phyloP scores from a whole-genome alignment of 2,888 invertebrate species.

The Acleris laterana region DNA sequence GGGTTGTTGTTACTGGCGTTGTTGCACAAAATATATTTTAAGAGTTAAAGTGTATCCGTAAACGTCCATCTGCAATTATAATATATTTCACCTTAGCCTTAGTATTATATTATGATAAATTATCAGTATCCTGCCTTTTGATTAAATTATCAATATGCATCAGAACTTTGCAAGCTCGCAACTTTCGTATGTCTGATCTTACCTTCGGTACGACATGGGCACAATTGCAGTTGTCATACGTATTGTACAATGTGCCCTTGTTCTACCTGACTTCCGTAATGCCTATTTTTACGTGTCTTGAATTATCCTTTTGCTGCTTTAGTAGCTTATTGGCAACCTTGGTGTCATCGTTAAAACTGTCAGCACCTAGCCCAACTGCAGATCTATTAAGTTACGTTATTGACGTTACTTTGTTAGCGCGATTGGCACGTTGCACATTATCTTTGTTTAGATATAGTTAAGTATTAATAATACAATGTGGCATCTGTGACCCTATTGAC shows the following conservation, averaged over 20 bases:
- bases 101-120: not conserved
- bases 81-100: not conserved
- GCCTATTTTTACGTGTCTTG: not conserved
- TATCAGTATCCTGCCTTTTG: no score
- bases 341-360: constrained; percentile 25
- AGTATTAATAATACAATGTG: not conserved
- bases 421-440: not conserved
- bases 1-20: no score
- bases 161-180: not conserved
- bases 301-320: constrained; percentile 5
- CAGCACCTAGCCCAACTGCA: constrained; percentile 31
- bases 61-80: no score
- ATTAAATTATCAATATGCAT: no score
- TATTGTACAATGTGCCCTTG: no score
- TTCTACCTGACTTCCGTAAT: no score
- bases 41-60: no score
- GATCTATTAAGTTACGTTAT: constrained; percentile 13
- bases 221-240: no score
- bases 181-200: no score
- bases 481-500: not conserved
- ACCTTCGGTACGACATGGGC: no score
- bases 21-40: no score
- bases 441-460: not conserved
- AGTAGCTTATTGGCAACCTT: constrained; percentile 6
- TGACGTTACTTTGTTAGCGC: constrained; percentile 15